These are phyloP conservation scores for Mycalesis mineus DNA, from an alignment of 2,888 invertebrate genomes.

Conservation along the genomic window DNA sequence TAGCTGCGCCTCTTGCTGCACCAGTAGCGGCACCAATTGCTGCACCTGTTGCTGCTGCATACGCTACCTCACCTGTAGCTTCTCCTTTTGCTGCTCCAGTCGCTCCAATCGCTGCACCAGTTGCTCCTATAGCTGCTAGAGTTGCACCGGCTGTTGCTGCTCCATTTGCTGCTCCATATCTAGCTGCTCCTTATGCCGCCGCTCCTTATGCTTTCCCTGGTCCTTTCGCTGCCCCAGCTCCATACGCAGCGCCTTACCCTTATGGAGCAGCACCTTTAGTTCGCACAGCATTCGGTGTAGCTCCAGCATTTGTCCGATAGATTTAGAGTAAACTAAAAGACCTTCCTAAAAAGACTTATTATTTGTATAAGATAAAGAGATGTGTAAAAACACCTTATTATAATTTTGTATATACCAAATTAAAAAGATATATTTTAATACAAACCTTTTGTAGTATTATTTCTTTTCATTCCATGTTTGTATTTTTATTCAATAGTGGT, in stretches of 20 bases:
- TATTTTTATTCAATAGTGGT: not conserved
- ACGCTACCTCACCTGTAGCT: constrained; percentile 26
- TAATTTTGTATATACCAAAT: constrained; percentile 11
- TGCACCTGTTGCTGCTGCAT: constrained; percentile 32
- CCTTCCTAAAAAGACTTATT: constrained; percentile 57
- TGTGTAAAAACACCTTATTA: not conserved
- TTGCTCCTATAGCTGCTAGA: constrained; percentile 28
- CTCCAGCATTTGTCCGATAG: constrained; percentile 72
- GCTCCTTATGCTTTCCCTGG: constrained; percentile 39
- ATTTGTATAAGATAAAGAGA: constrained; percentile 14
- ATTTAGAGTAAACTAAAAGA: constrained; percentile 58
- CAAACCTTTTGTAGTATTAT: not conserved
- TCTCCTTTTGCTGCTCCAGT: constrained; percentile 25
- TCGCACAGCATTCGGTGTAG: constrained; percentile 50
- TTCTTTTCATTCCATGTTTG: not conserved
- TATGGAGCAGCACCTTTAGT: constrained; percentile 45
- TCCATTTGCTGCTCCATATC: constrained; percentile 31
- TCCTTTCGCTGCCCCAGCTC: constrained; percentile 34
- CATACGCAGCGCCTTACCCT: constrained; percentile 39
- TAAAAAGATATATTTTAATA: constrained; percentile 12
- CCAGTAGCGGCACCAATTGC: constrained; percentile 33
- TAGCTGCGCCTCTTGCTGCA: constrained; percentile 40
- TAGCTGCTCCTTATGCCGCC: constrained; percentile 29
- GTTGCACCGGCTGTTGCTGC: constrained; percentile 36
- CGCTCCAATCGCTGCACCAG: constrained; percentile 27